These are phyloP conservation scores for Anarrhichthys ocellatus DNA, from an alignment of 2,113 vertebrate genomes.

Conservation along the genomic window DNA sequence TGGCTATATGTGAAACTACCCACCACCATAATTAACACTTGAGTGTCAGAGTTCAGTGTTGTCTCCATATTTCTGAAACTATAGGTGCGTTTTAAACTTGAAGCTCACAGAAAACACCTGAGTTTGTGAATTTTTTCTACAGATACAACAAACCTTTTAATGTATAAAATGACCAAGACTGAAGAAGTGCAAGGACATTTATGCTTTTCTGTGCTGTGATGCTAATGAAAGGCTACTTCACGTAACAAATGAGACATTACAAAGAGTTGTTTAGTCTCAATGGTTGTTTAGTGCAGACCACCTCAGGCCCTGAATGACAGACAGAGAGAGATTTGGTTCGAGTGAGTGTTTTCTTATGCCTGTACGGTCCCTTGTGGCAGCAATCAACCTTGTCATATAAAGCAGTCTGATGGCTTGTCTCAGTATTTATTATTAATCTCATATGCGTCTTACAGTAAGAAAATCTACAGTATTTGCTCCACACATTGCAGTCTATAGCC, in stretches of 20 bases:
- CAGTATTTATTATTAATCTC: slow-evolving; percentile 52
- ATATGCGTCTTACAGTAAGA: slow-evolving; percentile 20
- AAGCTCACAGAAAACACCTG: not conserved
- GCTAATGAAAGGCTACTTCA: slow-evolving; percentile 69
- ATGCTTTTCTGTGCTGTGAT: slow-evolving; percentile 43
- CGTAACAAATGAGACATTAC: slow-evolving; percentile 69
- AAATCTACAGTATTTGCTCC: not conserved
- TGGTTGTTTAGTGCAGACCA: slow-evolving; percentile 67
- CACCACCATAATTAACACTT: not conserved
- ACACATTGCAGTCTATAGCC: not conserved
- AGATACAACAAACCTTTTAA: slow-evolving; percentile 9
- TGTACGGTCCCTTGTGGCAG: slow-evolving; percentile 48
- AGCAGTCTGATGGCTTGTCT: slow-evolving; percentile 36
- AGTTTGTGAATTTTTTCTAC: slow-evolving; percentile 8
- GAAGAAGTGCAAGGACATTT: slow-evolving; percentile 28
- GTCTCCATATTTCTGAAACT: not conserved
- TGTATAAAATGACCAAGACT: slow-evolving; percentile 28
- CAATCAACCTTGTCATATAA: slow-evolving; percentile 50
- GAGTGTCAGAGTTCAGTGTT: not conserved
- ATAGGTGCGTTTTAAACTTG: not conserved
- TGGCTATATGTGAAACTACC: not conserved
- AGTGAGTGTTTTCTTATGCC: slow-evolving; percentile 66
- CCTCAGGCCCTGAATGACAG: slow-evolving; percentile 67
- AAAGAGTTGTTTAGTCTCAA: slow-evolving; percentile 81
- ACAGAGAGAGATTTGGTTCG: slow-evolving; percentile 57